Evolutionary conservation across 2,797 vertebrate genomes (phyloP).

Genomic region (Serranus cabrilla): DNA sequence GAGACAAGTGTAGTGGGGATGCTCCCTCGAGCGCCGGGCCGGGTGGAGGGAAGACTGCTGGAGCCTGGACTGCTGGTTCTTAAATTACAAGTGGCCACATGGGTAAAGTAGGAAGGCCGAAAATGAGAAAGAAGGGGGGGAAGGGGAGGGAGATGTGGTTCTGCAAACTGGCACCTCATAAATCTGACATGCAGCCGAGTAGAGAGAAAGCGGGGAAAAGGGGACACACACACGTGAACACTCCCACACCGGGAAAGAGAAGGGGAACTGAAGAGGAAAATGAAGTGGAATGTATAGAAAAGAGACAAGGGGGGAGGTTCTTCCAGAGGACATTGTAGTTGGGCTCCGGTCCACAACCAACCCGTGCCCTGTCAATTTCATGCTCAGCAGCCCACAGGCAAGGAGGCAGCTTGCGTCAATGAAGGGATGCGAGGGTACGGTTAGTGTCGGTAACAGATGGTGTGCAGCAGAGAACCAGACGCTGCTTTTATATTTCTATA

Average conservation of each 20-base stretch:
- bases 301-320: conserved; percentile 42
- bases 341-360: conserved; percentile 63
- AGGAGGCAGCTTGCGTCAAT: conserved; percentile 66
- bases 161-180: conserved; percentile 76
- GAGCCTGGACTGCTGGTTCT: conserved; percentile 56
- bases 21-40: conserved; percentile 55
- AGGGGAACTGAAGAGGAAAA: conserved; percentile 60
- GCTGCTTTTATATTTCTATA: conserved; percentile 61
- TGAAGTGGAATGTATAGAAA: conserved; percentile 54
- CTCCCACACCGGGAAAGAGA: conserved; percentile 7
- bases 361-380: conserved; percentile 86
- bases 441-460: conserved; percentile 69
- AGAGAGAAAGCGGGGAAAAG: conserved; percentile 48
- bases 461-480: conserved; percentile 53
- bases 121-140: conserved; percentile 57
- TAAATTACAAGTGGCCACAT: conserved; percentile 78
- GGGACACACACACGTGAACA: conserved; percentile 4
- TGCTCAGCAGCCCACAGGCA: conserved; percentile 78
- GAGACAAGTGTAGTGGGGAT: conserved; percentile 61
- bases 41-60: conserved; percentile 35
- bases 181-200: conserved; percentile 79
- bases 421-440: conserved; percentile 53
- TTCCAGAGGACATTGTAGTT: conserved; percentile 59
- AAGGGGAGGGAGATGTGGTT: conserved; percentile 57
- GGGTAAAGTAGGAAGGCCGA: conserved; percentile 63